Evolutionary conservation across 2,797 vertebrate genomes (phyloP).

Genomic region (Pseudomugil gertrudae): DNA sequence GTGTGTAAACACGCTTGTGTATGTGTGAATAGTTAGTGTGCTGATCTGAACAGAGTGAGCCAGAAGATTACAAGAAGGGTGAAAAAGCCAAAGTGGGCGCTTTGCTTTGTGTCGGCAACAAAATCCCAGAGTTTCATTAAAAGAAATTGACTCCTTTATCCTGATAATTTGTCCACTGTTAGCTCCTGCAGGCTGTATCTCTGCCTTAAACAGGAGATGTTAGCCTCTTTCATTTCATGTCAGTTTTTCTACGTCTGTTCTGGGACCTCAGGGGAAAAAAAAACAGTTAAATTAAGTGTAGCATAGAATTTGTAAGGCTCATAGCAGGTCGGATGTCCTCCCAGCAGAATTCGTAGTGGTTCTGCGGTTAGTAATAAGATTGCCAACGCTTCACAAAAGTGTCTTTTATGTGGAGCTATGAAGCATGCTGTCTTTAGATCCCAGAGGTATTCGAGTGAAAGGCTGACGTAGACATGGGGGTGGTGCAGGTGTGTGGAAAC

Average conservation of each 20-base stretch:
- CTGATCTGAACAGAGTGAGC: conserved; percentile 44
- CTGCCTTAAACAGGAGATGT: background rate
- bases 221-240: too few species aligned
- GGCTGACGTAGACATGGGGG: background rate
- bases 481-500: background rate
- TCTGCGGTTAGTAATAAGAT: conserved; percentile 60
- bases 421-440: conserved; percentile 47
- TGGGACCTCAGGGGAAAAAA: conserved; percentile 27
- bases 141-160: background rate
- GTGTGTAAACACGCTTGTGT: background rate
- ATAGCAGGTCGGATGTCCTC: conserved; percentile 59
- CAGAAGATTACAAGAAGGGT: conserved; percentile 24
- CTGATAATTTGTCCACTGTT: conserved; percentile 16
- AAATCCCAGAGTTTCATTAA: conserved; percentile 9
- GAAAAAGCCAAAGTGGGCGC: conserved; percentile 9
- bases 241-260: conserved; percentile 10
- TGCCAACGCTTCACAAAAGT: conserved; percentile 55
- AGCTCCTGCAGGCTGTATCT: conserved; percentile 3
- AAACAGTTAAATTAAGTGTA: conserved; percentile 56
- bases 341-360: conserved; percentile 34
- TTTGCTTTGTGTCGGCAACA: background rate
- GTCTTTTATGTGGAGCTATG: conserved; percentile 53
- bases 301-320: conserved; percentile 52
- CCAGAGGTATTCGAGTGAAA: conserved; percentile 30
- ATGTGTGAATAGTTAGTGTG: conserved; percentile 23